Conservation (phyloP, 1,140 invertebrate genomes). For the Callitettix versicolor region DNA sequence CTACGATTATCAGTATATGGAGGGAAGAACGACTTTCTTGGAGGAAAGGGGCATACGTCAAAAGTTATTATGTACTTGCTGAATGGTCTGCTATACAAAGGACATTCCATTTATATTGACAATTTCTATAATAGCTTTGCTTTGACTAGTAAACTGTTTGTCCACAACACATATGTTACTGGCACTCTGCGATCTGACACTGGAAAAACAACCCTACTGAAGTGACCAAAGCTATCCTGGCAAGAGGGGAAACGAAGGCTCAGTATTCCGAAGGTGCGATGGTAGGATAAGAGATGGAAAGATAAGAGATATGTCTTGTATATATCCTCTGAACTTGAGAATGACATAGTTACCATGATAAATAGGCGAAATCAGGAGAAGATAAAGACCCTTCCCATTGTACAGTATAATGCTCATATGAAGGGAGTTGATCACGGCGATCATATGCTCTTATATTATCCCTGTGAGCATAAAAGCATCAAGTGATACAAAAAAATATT, state of each 20-base stretch:
- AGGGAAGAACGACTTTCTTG: not conserved
- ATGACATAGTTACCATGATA: conserved; percentile 13
- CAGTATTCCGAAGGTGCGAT: not conserved
- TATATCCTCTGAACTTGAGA: conserved; percentile 26
- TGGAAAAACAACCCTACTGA: not conserved
- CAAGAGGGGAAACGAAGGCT: not conserved
- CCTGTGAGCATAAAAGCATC: conserved; percentile 6
- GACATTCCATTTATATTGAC: conserved; percentile 16
- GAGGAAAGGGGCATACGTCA: not conserved
- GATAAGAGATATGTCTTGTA: conserved; percentile 29
- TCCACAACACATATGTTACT: not conserved
- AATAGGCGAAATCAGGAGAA: conserved; percentile 20
- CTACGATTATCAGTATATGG: too few relatives aligned
- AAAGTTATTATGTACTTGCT: not conserved
- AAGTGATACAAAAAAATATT: conserved; percentile 5
- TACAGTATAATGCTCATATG: too few relatives aligned
- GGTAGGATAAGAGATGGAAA: conserved; percentile 29
- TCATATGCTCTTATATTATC: too few relatives aligned
- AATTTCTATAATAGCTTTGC: conserved; percentile 10
- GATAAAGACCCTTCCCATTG: not conserved
- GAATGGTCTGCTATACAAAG: conserved; percentile 7
- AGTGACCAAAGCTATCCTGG: not conserved
- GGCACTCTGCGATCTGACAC: not conserved
- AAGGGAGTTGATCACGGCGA: too few relatives aligned
- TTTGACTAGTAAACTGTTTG: not conserved